Evolutionary conservation across 2,797 vertebrate genomes (phyloP), one percentile per base, ranked within the genome.

Genomic region (Melanotaenia maccullochi): DNA sequence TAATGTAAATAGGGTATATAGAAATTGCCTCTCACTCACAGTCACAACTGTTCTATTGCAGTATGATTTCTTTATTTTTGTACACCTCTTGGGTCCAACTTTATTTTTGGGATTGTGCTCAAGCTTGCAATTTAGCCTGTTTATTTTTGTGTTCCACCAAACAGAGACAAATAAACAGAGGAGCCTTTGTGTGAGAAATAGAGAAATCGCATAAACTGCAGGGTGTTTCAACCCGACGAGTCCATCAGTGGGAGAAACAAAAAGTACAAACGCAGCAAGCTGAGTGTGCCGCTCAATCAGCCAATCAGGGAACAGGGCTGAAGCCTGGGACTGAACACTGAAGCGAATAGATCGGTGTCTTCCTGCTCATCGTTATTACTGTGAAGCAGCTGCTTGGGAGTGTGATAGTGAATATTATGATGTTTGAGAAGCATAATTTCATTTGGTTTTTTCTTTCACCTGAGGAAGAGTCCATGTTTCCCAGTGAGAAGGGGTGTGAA

Each of bases 1-100:
- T 87, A 64, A 90, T 94, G 92, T 93, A 93, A 85, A 94, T 93
- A 92, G 54, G 87, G 55, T 78, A 84, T 71, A 86, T 85, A 78
- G 63, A 78, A 90, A 87, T 81, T 67, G 82, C 87, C 78, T 90
- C 88, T 83, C 71, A 58, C 82, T 80, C 82, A 79, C 83, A 87
- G 84, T 90, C 82, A 87, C 76, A 84, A 65, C 91, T 87, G 82
- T 89, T 87, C 65, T 76, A 78, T 61, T 86, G 71, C 71, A 84
- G 83, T 91, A 81, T 91, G 73, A 89, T 90, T 92, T 87, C 64
- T 92, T 92, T 91, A 90, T 93, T 93, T 93, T 93, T 93, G 58
- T 92, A 90, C 78, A 81, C 85, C 73, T 79, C 79, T 81, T 44
- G 60, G 58, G 66, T 89, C 87, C 84, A 85, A 49, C 36, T 74